These are phyloP conservation scores for Acrocephalus scirpaceus DNA, from an alignment of 2,797 vertebrate species.

Conservation along the genomic window DNA sequence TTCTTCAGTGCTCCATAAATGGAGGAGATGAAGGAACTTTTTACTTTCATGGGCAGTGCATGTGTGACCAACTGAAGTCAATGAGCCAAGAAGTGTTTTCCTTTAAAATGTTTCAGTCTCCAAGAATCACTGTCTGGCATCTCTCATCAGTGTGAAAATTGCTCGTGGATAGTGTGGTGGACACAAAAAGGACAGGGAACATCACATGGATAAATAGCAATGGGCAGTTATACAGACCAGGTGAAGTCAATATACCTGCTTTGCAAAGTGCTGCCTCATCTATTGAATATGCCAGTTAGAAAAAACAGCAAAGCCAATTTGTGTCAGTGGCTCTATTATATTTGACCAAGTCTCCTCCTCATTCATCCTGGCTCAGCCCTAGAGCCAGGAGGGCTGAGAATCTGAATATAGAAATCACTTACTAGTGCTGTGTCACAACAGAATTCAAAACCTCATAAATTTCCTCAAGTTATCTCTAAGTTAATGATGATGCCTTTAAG, in stretches of 20 bases:
- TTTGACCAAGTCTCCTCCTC: background rate
- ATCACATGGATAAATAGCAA: background rate
- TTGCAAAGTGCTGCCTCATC: background rate
- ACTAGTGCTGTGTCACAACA: slow-evolving; percentile 4
- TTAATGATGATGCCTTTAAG: slow-evolving; percentile 60
- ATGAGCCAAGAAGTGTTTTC: background rate
- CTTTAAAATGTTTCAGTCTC: background rate
- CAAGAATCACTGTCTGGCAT: background rate
- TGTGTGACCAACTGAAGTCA: background rate
- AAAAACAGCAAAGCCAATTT: background rate
- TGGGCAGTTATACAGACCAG: background rate
- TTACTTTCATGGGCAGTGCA: background rate
- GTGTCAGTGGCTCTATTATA: background rate
- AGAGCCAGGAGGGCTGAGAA: background rate
- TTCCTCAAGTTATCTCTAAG: slow-evolving; percentile 46
- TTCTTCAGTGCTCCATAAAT: background rate
- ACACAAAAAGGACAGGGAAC: background rate
- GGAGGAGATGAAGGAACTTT: background rate
- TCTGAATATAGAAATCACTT: slow-evolving; percentile 28
- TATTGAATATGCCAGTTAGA: background rate
- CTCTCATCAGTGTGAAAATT: background rate
- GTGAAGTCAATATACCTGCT: background rate
- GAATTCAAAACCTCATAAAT: slow-evolving; percentile 48
- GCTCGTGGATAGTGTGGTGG: accelerated
- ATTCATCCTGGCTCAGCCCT: background rate